These are phyloP conservation scores for Trichonephila clavipes DNA, from an alignment of 1,140 invertebrate species.

Conservation along the genomic window DNA sequence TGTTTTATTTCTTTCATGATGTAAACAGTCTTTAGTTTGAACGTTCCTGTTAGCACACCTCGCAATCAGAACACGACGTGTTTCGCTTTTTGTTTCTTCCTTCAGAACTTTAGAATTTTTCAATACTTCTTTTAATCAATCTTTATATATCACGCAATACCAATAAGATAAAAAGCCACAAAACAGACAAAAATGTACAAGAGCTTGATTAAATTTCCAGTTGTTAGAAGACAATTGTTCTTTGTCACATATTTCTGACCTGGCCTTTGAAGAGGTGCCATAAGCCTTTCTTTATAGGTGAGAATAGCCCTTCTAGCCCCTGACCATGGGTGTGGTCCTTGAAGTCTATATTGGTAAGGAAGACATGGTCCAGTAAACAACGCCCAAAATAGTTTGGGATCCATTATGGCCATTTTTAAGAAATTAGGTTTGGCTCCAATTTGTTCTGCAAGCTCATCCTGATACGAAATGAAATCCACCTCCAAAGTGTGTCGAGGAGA, in stretches of 20 bases:
- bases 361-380: constrained; percentile 80
- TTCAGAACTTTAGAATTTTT: no score
- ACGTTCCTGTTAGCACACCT: no score
- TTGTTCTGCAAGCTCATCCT: constrained; percentile 79
- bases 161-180: neutral
- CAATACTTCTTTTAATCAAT: no score
- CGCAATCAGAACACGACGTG: no score
- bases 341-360: constrained; percentile 81
- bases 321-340: constrained; percentile 80
- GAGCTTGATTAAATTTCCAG: neutral
- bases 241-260: neutral
- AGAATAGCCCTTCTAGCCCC: constrained; percentile 80
- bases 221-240: neutral
- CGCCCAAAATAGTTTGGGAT: constrained; percentile 79
- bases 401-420: constrained; percentile 79
- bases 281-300: constrained; percentile 78
- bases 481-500: constrained; percentile 78
- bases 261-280: constrained; percentile 76
- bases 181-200: constrained; percentile 41
- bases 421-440: constrained; percentile 80
- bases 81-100: no score
- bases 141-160: no score
- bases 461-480: constrained; percentile 74
- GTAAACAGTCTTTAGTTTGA: no score
- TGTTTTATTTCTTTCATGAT: no score